Evolutionary conservation across 2,113 vertebrate species (phyloP).

Genomic region (Notothenia rossii): DNA sequence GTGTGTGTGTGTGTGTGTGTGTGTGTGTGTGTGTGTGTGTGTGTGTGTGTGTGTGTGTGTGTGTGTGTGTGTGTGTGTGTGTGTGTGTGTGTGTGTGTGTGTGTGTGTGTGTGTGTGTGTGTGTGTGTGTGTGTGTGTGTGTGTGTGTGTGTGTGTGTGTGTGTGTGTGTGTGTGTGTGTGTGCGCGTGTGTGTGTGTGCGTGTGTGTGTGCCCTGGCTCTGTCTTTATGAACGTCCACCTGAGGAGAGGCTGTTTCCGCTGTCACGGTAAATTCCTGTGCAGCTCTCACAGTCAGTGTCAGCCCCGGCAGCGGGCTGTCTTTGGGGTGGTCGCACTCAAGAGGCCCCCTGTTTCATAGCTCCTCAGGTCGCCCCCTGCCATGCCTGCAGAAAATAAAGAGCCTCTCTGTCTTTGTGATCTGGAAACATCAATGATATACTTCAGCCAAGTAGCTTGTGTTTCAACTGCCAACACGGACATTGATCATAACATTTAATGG

Average conservation of each 20-base stretch:
- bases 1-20: slow-evolving; percentile 27
- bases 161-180: slow-evolving; percentile 5
- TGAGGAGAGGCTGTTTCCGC: slow-evolving; percentile 78
- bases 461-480: slow-evolving; percentile 37
- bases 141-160: slow-evolving; percentile 28
- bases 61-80: slow-evolving; percentile 17
- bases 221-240: slow-evolving; percentile 71
- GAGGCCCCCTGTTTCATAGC: slow-evolving; percentile 69
- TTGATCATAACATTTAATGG: slow-evolving; percentile 23
- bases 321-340: slow-evolving; percentile 74
- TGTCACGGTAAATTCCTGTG: slow-evolving; percentile 79
- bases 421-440: slow-evolving; percentile 60
- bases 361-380: slow-evolving; percentile 62
- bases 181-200: slow-evolving; percentile 24
- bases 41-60: slow-evolving; percentile 19
- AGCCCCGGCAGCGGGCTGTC: slow-evolving; percentile 55
- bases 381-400: slow-evolving; percentile 75
- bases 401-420: slow-evolving; percentile 69
- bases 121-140: slow-evolving; percentile 11
- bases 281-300: slow-evolving; percentile 72
- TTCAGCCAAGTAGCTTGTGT: slow-evolving; percentile 52
- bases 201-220: slow-evolving; percentile 10
- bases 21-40: slow-evolving; percentile 15
- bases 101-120: slow-evolving; percentile 20
- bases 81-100: slow-evolving; percentile 15